phyloP scores from a whole-genome alignment of 37 sponge, comb jelly and placozoan genomes.

The Beroe forskalii region DNA sequence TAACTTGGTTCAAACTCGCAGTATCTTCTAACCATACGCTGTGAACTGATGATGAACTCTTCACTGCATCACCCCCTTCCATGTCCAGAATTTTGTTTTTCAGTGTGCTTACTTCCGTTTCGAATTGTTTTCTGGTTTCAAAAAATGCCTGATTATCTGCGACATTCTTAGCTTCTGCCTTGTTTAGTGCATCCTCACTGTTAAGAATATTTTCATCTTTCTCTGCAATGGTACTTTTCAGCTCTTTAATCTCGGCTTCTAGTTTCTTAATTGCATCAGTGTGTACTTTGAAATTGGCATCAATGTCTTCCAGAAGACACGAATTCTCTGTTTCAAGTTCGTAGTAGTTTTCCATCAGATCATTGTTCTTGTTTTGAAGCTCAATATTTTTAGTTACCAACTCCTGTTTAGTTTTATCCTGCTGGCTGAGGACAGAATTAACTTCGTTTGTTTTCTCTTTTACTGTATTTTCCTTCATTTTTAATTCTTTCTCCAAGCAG shows the following conservation, averaged over 20 bases:
- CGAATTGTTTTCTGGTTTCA: conserved; percentile 23
- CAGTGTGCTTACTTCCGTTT: neutral
- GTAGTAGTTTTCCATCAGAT: conserved; percentile 1
- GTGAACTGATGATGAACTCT: conserved; percentile 41
- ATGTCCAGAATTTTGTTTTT: conserved; percentile 12
- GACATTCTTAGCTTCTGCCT: conserved; percentile 44
- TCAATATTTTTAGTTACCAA: conserved; percentile 52
- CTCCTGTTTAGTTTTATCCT: conserved; percentile 61
- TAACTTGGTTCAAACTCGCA: conserved; percentile 44
- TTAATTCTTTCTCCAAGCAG: neutral
- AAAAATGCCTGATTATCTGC: conserved; percentile 24
- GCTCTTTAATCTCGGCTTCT: conserved; percentile 3
- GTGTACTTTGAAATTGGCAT: conserved; percentile 37
- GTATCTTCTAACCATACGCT: conserved; percentile 65
- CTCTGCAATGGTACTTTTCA: conserved; percentile 24
- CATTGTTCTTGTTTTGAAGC: conserved; percentile 31
- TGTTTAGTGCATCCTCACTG: conserved; percentile 22
- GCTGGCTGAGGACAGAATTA: conserved; percentile 8
- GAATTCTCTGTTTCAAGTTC: conserved; percentile 55
- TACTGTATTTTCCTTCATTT: conserved; percentile 3
- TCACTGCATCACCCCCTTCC: conserved; percentile 54
- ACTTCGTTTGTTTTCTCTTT: conserved; percentile 14
- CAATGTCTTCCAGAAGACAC: conserved; percentile 48
- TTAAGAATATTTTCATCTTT: conserved; percentile 11
- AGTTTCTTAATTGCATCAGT: conserved; percentile 4